Base-by-base conservation (phyloP, 2,797 vertebrate species). In the Allobates femoralis region DNA sequence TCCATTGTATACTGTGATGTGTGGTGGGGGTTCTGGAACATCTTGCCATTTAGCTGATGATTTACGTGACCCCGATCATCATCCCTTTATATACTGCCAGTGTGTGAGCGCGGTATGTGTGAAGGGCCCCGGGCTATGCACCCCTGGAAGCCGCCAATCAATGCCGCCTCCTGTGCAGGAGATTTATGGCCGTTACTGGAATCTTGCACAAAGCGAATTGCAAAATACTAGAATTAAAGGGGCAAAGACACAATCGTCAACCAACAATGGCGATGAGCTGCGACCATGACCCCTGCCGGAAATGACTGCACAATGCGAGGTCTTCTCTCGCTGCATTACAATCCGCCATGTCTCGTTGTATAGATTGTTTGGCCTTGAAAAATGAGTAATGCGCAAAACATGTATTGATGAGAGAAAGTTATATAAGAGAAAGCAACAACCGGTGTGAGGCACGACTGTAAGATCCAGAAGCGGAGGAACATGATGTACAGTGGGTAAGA, bases 361-460 rank as follows among this genome's bases (percentile, higher is more conserved):
- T 23, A 19, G 66, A 41, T 37, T 69, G 34, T 41, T 69, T 69
- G 66, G 66, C 66, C 66, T 69, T 37, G 66, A 69, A 69, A 26
- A 37, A 23, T 37, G 34, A 69, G 4, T 69, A 37, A 37, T 37
- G 66, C 19, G 23, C 19, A 37, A 69, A 69, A 69, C 19, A 62
- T 66, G 28, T 37, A 37, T 69, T 23, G 18, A 37, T 69, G 32
- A 11, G 3, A 69, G 21, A 10, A 69, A 11, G 18, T 21, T 69
- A 37, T 69, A 37, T 41, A 21, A 69, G 6, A 0, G 66, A 19
- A 69, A 66, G 64, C 30, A 16, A 67, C 64, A 19, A 30, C 28
- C 32, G 30, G 18, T 5, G 28, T 5, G 28, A 64, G 62, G 11
- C 51, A 58, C 23, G 21, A 58, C n/a, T 58, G 56, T 18, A 56